These are phyloP conservation scores for Lindbergichthys nudifrons DNA, from an alignment of 2,797 vertebrate genomes.

Conservation along the genomic window DNA sequence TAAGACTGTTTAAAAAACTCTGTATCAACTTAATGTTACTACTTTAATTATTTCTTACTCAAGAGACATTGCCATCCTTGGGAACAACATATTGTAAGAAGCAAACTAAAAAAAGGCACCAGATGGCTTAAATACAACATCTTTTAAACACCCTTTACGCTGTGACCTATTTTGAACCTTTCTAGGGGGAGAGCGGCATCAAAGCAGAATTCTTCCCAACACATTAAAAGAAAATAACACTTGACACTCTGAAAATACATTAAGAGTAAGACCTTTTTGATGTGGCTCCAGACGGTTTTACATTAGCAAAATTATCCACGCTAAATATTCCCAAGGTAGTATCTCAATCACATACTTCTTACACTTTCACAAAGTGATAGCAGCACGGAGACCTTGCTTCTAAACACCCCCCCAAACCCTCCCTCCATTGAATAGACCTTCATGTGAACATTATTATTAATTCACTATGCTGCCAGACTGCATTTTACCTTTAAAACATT, in stretches of 20 bases:
- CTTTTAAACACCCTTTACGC: background rate
- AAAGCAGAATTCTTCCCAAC: constrained; percentile 23
- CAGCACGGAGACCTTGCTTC: constrained; percentile 40
- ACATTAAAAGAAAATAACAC: constrained; percentile 22
- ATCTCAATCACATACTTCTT: constrained; percentile 39
- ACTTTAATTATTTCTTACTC: no score
- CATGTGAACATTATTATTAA: constrained; percentile 72
- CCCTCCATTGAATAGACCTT: constrained; percentile 58
- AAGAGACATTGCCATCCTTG: no score
- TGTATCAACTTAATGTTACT: no score
- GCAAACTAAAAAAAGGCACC: constrained; percentile 5
- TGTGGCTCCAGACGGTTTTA: constrained; percentile 19
- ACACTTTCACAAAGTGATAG: constrained; percentile 29
- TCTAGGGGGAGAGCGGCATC: background rate
- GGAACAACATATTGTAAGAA: constrained; percentile 7
- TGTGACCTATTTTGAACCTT: constrained; percentile 28
- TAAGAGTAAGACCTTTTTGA: constrained; percentile 10
- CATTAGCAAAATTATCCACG: constrained; percentile 11
- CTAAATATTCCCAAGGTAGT: constrained; percentile 46
- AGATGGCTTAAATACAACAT: constrained; percentile 17
- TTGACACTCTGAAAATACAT: constrained; percentile 34
- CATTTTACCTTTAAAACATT: constrained; percentile 71
- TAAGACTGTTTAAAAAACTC: no score
- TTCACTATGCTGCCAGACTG: constrained; percentile 71
- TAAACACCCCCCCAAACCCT: constrained; percentile 17